These are phyloP conservation scores for Mirounga angustirostris DNA, from an alignment of 2,113 vertebrate species.

Conservation along the genomic window DNA sequence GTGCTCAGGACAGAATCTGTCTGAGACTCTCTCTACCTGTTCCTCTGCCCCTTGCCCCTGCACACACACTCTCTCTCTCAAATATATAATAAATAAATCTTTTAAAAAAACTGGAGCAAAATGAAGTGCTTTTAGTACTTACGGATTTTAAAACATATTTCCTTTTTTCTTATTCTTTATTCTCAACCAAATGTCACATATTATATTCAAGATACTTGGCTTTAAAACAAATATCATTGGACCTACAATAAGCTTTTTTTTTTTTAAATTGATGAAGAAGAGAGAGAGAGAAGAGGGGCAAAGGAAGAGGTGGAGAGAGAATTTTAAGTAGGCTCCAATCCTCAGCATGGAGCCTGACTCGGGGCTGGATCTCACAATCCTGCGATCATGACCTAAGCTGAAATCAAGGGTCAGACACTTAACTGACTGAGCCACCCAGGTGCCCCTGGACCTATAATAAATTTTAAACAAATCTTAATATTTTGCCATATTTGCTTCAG, in stretches of 20 bases:
- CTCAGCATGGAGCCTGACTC: background rate
- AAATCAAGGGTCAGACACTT: background rate
- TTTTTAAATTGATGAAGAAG: no score
- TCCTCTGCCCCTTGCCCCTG: background rate
- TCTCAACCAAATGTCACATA: background rate
- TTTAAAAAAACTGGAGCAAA: background rate
- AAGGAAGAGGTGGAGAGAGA: no score
- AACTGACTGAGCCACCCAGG: background rate
- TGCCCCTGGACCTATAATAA: background rate
- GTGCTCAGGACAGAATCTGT: background rate
- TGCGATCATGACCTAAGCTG: background rate
- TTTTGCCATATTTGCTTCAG: background rate
- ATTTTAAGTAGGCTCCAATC: no score
- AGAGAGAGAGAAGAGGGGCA: no score
- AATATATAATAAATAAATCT: background rate
- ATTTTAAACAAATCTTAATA: slow-evolving; percentile 5
- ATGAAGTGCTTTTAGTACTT: background rate
- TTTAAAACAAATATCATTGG: background rate
- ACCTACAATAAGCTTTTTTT: background rate
- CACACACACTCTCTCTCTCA: background rate
- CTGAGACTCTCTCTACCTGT: background rate
- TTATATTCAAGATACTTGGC: background rate
- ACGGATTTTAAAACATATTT: background rate
- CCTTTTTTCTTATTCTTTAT: slow-evolving; percentile 14
- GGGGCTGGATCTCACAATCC: background rate